Base-by-base conservation (phyloP, 1,140 invertebrate genomes). In the Aphelenchoides avenae region DNA sequence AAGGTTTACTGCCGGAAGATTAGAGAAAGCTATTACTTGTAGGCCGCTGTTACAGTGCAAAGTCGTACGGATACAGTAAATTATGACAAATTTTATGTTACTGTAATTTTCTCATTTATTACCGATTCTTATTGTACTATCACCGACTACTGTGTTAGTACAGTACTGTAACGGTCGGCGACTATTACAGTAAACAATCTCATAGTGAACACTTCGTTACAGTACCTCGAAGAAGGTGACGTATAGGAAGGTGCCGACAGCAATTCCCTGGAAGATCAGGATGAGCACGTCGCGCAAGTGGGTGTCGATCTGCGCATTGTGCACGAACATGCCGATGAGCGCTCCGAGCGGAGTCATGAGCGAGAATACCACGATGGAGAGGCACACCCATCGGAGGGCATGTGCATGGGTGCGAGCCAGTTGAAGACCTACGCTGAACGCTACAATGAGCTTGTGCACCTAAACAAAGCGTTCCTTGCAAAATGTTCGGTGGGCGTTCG, bases 391-490 rank as follows among this genome's bases (percentile, higher is more conserved):
- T 2, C 29, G 20, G 22, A 75, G 49, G 9, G 59, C 44, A 55
- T 73, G 71, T 9, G 71, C 71, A 52, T 73, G 71, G 9, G 71
- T 73, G 27, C 71, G 24, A 9, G 70, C 66, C 11, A 81, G 47
- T 44, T 80, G 77, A 24, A 80, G 65, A 18, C 78, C 79, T 24
- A 81, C 56, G 24, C 71, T 77, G 56, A 82, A 80, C 1, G 88
- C 87, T 44, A 92, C 87, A 5, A 91, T 87, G 47, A 89, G 83
- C 77, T 92, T 92, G 76, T 92, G 89, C 2, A 89, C n/a, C n/a
- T n/a, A n/a, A n/a, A n/a, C n/a, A n/a, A n/a, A n/a, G n/a, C n/a
- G n/a, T n/a, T n/a, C n/a, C n/a, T n/a, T n/a, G n/a, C n/a, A n/a
- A n/a, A n/a, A n/a, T n/a, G n/a, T n/a, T n/a, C n/a, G n/a, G n/a